Conservation (phyloP, 64 coral and sea anemone genomes). For the Montipora efflorescens region DNA sequence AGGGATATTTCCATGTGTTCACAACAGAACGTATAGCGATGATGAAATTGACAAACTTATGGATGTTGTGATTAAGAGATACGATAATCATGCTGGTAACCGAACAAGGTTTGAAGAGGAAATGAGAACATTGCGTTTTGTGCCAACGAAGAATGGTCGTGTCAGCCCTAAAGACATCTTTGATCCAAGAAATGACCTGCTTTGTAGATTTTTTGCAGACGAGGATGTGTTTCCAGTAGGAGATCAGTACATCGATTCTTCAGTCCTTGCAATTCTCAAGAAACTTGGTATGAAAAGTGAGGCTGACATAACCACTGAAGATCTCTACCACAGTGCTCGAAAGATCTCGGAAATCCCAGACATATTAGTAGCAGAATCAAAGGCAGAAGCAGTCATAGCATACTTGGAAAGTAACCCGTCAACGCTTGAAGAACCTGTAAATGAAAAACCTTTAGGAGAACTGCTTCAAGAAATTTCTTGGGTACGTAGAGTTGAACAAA, state of each 20-base stretch:
- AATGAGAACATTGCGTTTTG: slow-evolving; percentile 7
- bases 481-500: slow-evolving; percentile 43
- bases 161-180: background rate
- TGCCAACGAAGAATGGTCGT: background rate
- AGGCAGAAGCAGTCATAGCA: slow-evolving; percentile 58
- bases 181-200: slow-evolving; percentile 10
- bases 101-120: background rate
- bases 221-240: slow-evolving; percentile 27
- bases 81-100: background rate
- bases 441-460: background rate
- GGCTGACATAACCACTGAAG: slow-evolving; percentile 24
- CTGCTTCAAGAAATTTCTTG: slow-evolving; percentile 45
- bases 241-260: background rate
- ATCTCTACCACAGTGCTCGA: slow-evolving; percentile 56
- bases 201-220: slow-evolving; percentile 16
- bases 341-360: slow-evolving; percentile 12
- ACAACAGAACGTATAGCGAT: background rate
- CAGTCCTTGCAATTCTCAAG: slow-evolving; percentile 1
- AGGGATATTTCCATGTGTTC: background rate
- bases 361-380: slow-evolving; percentile 11
- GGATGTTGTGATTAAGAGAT: background rate
- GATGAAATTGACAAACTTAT: slow-evolving; percentile 33
- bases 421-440: background rate
- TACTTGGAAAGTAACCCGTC: slow-evolving; percentile 28
- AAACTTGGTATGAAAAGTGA: slow-evolving; percentile 56